phyloP scores from a whole-genome alignment of 2,888 invertebrate genomes.

The Lithophane socia region DNA sequence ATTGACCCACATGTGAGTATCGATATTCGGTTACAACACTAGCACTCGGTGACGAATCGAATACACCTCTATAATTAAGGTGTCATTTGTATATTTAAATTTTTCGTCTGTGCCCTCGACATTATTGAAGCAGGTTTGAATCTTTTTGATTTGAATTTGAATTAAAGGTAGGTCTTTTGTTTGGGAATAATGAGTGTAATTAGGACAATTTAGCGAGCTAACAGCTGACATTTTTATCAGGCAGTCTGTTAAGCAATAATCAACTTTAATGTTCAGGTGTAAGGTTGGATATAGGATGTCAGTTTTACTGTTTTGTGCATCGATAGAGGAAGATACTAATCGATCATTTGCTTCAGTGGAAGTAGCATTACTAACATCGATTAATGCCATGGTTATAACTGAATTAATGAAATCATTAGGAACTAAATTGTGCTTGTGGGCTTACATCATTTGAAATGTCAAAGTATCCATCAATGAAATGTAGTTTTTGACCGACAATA shows the following conservation, averaged over 20 bases:
- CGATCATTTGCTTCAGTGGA: neutral
- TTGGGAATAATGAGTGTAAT: slow-evolving; percentile 38
- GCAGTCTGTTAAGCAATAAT: neutral
- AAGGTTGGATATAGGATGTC: slow-evolving; percentile 2
- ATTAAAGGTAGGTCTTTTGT: slow-evolving; percentile 41
- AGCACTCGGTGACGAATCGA: slow-evolving; percentile 77
- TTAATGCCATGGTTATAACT: slow-evolving; percentile 8
- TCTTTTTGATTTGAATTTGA: slow-evolving; percentile 51
- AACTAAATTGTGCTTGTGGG: neutral
- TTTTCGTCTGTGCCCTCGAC: slow-evolving; percentile 71
- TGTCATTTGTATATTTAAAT: slow-evolving; percentile 72
- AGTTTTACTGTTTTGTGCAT: neutral
- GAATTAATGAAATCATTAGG: slow-evolving; percentile 2
- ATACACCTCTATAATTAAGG: slow-evolving; percentile 69
- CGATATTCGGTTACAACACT: slow-evolving; percentile 84
- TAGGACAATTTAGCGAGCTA: slow-evolving; percentile 17
- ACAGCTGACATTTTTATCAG: slow-evolving; percentile 5
- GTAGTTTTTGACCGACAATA: neutral
- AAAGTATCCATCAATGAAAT: neutral
- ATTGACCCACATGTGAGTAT: slow-evolving; percentile 83
- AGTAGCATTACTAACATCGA: slow-evolving; percentile 2
- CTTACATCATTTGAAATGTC: neutral
- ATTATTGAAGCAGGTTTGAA: slow-evolving; percentile 66
- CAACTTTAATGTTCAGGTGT: neutral
- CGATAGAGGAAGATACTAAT: slow-evolving; percentile 5